These are phyloP conservation scores for Zoanthus sociatus DNA, from an alignment of 92 coral and sea anemone genomes.

Conservation along the genomic window DNA sequence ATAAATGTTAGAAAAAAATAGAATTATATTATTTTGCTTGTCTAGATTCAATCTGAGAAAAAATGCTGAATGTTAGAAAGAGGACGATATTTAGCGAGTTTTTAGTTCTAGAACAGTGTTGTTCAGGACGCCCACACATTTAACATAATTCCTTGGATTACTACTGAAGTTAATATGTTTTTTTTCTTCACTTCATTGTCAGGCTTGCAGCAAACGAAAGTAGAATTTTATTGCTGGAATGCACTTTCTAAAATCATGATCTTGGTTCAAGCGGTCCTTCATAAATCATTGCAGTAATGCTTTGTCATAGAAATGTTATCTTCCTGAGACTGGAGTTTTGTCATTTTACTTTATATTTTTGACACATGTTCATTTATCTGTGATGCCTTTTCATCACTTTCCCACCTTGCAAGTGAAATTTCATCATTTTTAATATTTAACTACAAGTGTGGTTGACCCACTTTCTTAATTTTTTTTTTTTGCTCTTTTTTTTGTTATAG, in stretches of 20 bases:
- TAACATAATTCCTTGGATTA: slow-evolving; percentile 8
- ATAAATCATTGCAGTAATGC: neutral
- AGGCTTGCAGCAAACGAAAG: neutral
- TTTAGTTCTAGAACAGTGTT: slow-evolving; percentile 19
- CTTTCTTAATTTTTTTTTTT: too few relatives aligned
- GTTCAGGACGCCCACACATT: slow-evolving; percentile 41
- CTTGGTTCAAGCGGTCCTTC: neutral
- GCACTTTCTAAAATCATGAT: neutral
- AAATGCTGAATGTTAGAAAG: slow-evolving; percentile 29
- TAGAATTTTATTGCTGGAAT: neutral
- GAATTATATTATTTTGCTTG: neutral
- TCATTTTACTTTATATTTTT: neutral
- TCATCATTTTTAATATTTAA: slow-evolving; percentile 9
- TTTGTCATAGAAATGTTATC: neutral
- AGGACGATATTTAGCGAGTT: slow-evolving; percentile 37
- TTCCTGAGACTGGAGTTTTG: neutral
- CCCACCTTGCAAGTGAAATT: slow-evolving; percentile 16
- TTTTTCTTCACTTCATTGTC: neutral
- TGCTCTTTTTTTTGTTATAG: too few relatives aligned
- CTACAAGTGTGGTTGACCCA: too few relatives aligned
- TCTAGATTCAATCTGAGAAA: slow-evolving; percentile 1
- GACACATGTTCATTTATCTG: slow-evolving; percentile 9
- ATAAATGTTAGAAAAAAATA: neutral
- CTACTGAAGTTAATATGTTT: slow-evolving; percentile 14
- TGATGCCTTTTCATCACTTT: neutral